Base-by-base conservation (phyloP, 2,797 vertebrate species). In the Alauda arvensis region DNA sequence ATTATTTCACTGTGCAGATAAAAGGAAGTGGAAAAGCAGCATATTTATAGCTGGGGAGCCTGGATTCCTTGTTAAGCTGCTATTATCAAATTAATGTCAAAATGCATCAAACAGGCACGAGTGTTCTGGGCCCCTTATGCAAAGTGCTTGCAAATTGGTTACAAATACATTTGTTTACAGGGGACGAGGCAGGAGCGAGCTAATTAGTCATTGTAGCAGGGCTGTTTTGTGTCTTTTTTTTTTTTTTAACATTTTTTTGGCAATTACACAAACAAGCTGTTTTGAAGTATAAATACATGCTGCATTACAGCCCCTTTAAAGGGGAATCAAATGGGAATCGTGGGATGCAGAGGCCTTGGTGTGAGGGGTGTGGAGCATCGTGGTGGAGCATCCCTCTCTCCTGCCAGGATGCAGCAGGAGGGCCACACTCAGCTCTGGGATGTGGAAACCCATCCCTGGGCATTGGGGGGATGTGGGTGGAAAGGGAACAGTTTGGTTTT, bases 51-150 rank as follows among this genome's bases (percentile, higher is more conserved):
- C 85, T 83, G 33, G 92, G 91, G 94, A 95, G 94, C 92, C 80
- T 74, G 85, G 89, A 93, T 95, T 96, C 88, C 93, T 95, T 95
- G 89, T 95, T 95, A 95, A 94, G 92, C 91, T 1, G 70, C 93
- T 82, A 83, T 95, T 89, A 91, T 96, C 94, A 96, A 96, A 95
- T 95, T 95, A 94, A 96, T 95, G 91, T 95, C 91, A 87, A 93
- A 95, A 95, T 89, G 93, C 95, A 96, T 96, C 95, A 96, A 96
- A 95, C 88, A 89, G 93, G 91, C 92, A 93, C 28, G 91, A 95
- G 92, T 94, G 91, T 93, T 94, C 76, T 66, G 89, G 91, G 93
- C 92, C 92, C 90, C 88, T 83, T 90, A 91, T 93, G 88, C 86
- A 92, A 92, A 94, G 95, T 93, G 93, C 95, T 93, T 95, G 94